Base-by-base conservation (phyloP, 2,797 vertebrate species). In the Spinibarbus caldwelli region DNA sequence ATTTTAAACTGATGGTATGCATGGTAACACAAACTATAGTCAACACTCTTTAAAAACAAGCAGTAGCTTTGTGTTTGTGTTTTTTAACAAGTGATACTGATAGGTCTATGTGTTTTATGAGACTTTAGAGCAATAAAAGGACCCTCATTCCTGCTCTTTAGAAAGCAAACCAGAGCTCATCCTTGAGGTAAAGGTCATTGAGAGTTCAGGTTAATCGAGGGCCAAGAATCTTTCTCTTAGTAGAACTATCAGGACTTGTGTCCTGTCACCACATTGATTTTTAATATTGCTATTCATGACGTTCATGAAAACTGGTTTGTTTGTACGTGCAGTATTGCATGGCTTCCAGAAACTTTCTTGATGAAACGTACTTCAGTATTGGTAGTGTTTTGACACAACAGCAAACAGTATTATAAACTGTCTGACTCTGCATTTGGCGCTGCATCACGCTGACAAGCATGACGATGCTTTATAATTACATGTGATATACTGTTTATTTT, bases 11-110 rank as follows among this genome's bases (percentile, higher is more conserved):
- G 38, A 54, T 81, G 23, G 38, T 21, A 49, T 68, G 76, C 38
- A 52, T 54, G 59, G 71, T 71, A 86, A 84, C 54, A 45, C 79
- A 62, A 88, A 62, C 84, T 52, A 29, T 17, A 34, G 79, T 79
- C 76, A 77, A 87, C 68, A 76, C 34, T 79, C 84, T 68, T 54
- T 54, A 67, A 77, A 87, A 84, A 83, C 81, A 83, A 83, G 43
- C 14, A 78, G 64, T 54, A 68, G n/a, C 81, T 68, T 49, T 81
- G 78, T 73, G 59, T 49, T 14, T 77, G 72, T 59, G 21, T 71
- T 41, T 43, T 75, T 70, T n/a, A 47, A 34, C 73, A 75, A 29
- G 15, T 34, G 73, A 81, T 52, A 62, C 76, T 70, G 36, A 71
- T 66, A 47, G 26, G 54, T 64, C 34, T 72, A 26, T 75, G 26